phyloP scores from a whole-genome alignment of 2,797 vertebrate genomes.

The Chelidonichthys spinosus region DNA sequence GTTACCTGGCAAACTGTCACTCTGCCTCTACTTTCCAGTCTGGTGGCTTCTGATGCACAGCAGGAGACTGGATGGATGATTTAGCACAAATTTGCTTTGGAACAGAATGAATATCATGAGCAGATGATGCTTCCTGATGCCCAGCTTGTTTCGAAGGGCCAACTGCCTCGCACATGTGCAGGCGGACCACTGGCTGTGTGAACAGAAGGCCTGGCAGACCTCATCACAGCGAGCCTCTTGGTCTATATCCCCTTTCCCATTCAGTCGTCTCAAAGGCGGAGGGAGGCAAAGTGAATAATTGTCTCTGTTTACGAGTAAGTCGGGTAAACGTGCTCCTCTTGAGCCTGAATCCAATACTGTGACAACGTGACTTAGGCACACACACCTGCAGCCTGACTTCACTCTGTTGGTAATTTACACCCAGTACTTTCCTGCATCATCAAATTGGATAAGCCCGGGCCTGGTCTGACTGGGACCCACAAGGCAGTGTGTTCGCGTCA shows the following conservation, averaged over 20 bases:
- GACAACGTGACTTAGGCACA: slow-evolving; percentile 37
- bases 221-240: slow-evolving; percentile 52
- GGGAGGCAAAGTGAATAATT: slow-evolving; percentile 64
- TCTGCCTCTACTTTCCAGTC: slow-evolving; percentile 73
- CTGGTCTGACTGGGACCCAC: slow-evolving; percentile 40
- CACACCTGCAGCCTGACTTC: slow-evolving; percentile 76
- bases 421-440: slow-evolving; percentile 40
- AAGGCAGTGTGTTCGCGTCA: slow-evolving; percentile 35
- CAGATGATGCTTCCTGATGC: slow-evolving; percentile 80
- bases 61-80: slow-evolving; percentile 73
- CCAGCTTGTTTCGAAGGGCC: slow-evolving; percentile 68
- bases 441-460: slow-evolving; percentile 63
- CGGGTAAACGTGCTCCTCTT: slow-evolving; percentile 42
- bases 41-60: slow-evolving; percentile 73
- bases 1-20: slow-evolving; percentile 72
- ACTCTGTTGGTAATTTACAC: slow-evolving; percentile 61
- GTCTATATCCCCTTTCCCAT: slow-evolving; percentile 30
- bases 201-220: slow-evolving; percentile 79
- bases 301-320: slow-evolving; percentile 58
- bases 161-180: slow-evolving; percentile 78
- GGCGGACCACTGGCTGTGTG: slow-evolving; percentile 62
- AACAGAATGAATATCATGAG: slow-evolving; percentile 66
- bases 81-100: slow-evolving; percentile 78
- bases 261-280: slow-evolving; percentile 56
- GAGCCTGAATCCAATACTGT: slow-evolving; percentile 38